Evolutionary conservation across 2,888 invertebrate species (phyloP).

Genomic region (Cryptocephalus moraei): DNA sequence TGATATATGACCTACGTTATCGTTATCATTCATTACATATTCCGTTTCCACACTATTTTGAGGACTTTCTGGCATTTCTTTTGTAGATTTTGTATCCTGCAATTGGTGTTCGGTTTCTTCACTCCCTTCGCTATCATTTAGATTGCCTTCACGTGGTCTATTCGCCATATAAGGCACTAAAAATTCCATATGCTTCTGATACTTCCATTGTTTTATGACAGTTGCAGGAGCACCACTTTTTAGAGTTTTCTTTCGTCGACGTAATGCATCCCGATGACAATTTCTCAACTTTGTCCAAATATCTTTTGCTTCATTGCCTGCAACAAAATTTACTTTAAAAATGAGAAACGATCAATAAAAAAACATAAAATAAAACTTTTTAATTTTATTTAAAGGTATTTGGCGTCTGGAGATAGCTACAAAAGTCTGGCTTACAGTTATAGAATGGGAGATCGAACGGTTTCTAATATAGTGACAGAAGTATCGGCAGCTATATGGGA

Average conservation of each 20-base stretch:
- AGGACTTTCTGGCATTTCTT: no score
- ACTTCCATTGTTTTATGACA: conserved; percentile 8
- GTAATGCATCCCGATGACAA: conserved; percentile 7
- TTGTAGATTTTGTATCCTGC: neutral
- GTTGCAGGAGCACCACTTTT: conserved; percentile 10
- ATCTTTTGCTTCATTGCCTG: conserved; percentile 4
- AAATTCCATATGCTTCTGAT: conserved; percentile 13
- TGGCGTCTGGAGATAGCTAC: conserved; percentile 8
- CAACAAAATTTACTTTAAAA: conserved; percentile 1
- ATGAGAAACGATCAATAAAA: neutral
- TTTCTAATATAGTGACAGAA: neutral
- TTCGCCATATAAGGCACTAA: conserved; percentile 11
- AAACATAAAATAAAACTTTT: neutral
- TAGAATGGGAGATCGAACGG: conserved; percentile 2
- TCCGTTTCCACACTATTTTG: no score
- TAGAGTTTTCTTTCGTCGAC: conserved; percentile 7
- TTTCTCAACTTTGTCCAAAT: conserved; percentile 5
- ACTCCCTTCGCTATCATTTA: conserved; percentile 2
- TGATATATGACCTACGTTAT: no score
- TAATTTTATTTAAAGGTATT: conserved; percentile 3
- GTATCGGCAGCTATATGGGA: neutral
- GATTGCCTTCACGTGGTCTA: conserved; percentile 6
- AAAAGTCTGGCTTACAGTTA: conserved; percentile 13
- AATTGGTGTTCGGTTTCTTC: conserved; percentile 1
- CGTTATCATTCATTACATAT: no score